Base-by-base conservation (phyloP, 2,113 vertebrate genomes). In the Melanotaenia duboulayi region DNA sequence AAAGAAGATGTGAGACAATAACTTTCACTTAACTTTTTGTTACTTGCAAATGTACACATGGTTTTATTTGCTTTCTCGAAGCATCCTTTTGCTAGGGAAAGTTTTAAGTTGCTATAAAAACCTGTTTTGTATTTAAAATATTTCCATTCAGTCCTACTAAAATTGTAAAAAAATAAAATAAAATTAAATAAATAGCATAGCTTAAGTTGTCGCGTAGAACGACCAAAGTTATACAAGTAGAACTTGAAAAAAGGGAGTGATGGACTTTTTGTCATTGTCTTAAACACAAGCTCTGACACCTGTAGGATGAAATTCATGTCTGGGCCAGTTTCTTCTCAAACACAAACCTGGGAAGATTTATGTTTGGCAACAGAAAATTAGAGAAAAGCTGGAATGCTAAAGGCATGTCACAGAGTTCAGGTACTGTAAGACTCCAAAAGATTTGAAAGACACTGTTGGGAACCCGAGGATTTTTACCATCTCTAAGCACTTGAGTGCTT, bases 391-490 rank as follows among this genome's bases (percentile, higher is more conserved):
- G 81, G 49, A 76, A 72, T 61, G 25, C 61, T 75, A 55, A 71
- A 48, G 4, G 17, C 50, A 63, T 42, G 67, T 84, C 66, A 75
- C 19, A 1, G 77, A 70, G 82, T 85, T 83, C 78, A 81, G 59
- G 59, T 28, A n/a, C n/a, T n/a, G n/a, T n/a, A 42, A 39, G 46
- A 57, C 17, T 56, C 11, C 2, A 48, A 4, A 48, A 54, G 20
- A 57, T 39, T 35, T 57, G 46, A 63, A 65, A 62, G 55, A 56
- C 14, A 55, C 8, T 19, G 55, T 54, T 63, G 48, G 42, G 54
- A 78, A 74, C 28, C 32, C 35, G 14, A 59, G 37, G 24, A 28
- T 42, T 61, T 71, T 42, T 52, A 19, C 42, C n/a, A 39, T 60
- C 22, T 50, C 46, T 37, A n/a, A 46, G 5, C 19, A 22, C 25